Percentiles rank a stretch among this genome's conserved stretches.
Conservation (phyloP, 2,888 invertebrate species). For the Chelonus formosanus region DNA sequence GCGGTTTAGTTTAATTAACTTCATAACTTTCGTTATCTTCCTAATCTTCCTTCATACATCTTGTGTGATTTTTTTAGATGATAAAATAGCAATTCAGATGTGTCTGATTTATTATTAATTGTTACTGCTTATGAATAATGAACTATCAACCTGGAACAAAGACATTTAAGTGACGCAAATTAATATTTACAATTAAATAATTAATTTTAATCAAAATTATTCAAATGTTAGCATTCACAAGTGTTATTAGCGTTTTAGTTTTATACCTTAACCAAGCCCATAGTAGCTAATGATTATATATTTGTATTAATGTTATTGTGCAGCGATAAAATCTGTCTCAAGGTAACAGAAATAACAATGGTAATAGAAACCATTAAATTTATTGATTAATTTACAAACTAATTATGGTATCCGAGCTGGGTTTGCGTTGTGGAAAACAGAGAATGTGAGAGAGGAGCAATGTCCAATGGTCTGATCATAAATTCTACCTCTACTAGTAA, state of each 20-base stretch:
- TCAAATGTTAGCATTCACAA: no score
- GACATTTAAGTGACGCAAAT: no score
- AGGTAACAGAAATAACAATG: not conserved
- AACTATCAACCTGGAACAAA: no score
- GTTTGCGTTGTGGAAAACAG: not conserved
- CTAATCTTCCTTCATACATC: not conserved
- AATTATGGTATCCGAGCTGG: conserved; percentile 7
- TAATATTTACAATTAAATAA: no score
- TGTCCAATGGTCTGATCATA: conserved; percentile 7
- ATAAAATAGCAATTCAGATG: not conserved
- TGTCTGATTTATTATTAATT: not conserved
- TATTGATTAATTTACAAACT: conserved; percentile 10
- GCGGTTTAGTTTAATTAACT: conserved; percentile 29
- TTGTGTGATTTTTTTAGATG: not conserved
- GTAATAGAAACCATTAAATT: not conserved
- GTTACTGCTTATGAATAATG: no score
- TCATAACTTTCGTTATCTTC: conserved; percentile 17
- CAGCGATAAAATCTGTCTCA: no score
- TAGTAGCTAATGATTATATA: no score
- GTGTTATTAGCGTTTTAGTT: no score
- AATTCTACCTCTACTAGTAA: not conserved
- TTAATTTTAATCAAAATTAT: no score
- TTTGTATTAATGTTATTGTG: no score
- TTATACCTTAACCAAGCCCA: no score
- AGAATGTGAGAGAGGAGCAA: conserved; percentile 1